A percentile compares a stretch with the other conserved stretches of the same genome.
Evolutionary conservation across 2,113 vertebrate genomes (phyloP).

Genomic region (Calypte anna): DNA sequence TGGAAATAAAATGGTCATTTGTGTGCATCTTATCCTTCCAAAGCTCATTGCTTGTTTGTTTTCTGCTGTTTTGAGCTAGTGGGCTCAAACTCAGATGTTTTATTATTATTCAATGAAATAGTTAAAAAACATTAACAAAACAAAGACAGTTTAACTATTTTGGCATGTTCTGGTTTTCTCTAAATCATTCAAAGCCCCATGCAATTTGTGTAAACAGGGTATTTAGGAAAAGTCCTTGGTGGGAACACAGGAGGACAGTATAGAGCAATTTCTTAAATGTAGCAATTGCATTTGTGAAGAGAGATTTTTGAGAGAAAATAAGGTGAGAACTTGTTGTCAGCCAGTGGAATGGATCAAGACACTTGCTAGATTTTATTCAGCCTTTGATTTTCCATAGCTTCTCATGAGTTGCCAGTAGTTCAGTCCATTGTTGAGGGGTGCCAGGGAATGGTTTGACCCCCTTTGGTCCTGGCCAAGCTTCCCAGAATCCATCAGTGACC

Average conservation of each 20-base stretch:
- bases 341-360: background rate
- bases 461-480: background rate
- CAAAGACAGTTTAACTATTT: background rate
- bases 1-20: conserved; percentile 3
- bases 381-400: background rate
- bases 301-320: too few relatives aligned
- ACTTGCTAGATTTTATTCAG: background rate
- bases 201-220: background rate
- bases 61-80: background rate
- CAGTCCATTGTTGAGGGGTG: background rate
- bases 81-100: background rate
- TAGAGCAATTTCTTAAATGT: background rate
- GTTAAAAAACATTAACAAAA: background rate
- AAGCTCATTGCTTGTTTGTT: background rate
- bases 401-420: background rate
- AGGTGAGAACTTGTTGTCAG: background rate
- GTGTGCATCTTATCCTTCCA: background rate
- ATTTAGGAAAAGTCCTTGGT: background rate
- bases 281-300: background rate
- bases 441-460: background rate
- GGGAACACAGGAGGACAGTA: background rate
- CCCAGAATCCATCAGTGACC: background rate
- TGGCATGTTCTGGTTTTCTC: background rate
- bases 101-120: background rate
- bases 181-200: background rate